Percentiles rank a stretch among this genome's conserved stretches.
These are phyloP conservation scores for Chrysomallon squamiferum DNA, from an alignment of 1,140 invertebrate species.

Conservation along the genomic window DNA sequence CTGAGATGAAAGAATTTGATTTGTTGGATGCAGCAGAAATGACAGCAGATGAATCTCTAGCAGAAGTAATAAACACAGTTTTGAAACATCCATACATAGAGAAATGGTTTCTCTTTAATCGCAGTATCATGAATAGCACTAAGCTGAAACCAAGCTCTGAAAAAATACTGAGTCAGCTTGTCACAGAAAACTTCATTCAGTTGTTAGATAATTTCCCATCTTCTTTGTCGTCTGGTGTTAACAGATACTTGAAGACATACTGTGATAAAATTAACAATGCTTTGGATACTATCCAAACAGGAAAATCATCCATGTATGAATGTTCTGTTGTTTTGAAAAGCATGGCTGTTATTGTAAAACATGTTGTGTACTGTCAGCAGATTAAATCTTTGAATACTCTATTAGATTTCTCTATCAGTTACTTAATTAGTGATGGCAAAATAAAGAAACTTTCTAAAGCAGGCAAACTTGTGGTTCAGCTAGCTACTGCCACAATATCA, in stretches of 20 bases:
- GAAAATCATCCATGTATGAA: no score
- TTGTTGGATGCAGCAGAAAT: background rate
- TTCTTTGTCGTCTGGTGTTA: no score
- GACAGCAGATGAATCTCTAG: background rate
- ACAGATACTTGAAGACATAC: no score
- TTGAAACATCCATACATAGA: conserved; percentile 8
- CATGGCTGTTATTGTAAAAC: no score
- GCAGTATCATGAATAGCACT: background rate
- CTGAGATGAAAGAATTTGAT: background rate
- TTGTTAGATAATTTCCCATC: no score
- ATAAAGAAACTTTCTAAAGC: conserved; percentile 5
- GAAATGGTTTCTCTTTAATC: conserved; percentile 12
- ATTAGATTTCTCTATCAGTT: background rate
- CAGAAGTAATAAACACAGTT: conserved; percentile 4
- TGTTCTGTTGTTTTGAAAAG: no score
- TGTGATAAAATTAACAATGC: no score
- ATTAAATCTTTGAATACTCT: background rate
- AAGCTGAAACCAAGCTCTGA: no score
- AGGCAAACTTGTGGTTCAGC: background rate
- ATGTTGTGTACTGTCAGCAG: no score
- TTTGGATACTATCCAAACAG: no score
- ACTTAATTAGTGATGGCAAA: background rate
- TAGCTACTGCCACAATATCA: background rate
- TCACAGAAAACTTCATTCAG: no score
- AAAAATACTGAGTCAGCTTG: no score